phyloP scores from a whole-genome alignment of 2,113 vertebrate species.

The Panthera tigris region DNA sequence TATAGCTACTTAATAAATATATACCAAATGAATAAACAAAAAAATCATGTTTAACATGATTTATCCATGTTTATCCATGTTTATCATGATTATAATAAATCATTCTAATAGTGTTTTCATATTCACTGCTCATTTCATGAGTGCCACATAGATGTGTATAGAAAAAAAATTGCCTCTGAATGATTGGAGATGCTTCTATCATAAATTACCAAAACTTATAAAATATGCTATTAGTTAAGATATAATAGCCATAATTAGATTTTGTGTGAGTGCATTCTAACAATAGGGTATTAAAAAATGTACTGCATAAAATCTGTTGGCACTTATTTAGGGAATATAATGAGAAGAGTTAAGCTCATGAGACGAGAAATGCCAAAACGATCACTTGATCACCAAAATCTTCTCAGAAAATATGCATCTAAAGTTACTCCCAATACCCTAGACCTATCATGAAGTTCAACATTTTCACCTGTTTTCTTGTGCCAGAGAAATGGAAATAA shows the following conservation, averaged over 20 bases:
- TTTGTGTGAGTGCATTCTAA: not conserved
- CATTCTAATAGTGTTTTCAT: not conserved
- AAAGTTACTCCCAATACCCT: not conserved
- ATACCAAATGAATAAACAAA: not conserved
- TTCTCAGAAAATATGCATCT: not conserved
- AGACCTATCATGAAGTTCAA: not conserved
- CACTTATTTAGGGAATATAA: not conserved
- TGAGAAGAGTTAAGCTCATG: not conserved
- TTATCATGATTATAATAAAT: not conserved
- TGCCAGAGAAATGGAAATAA: slow-evolving; percentile 9
- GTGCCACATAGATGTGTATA: not conserved
- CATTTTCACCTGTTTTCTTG: not conserved
- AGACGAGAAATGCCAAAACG: not conserved
- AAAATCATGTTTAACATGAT: not conserved
- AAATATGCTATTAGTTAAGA: not conserved
- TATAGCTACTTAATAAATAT: not conserved
- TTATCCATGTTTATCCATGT: not conserved
- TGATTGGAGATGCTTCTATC: not conserved
- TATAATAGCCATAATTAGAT: not conserved
- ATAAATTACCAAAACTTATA: not conserved
- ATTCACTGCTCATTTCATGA: not conserved
- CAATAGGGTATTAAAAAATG: not conserved
- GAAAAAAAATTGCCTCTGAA: not conserved
- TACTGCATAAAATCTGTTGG: not conserved
- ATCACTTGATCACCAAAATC: not conserved